A percentile compares a stretch with the other conserved stretches of the same genome.
These are phyloP conservation scores for Drosophila nr. perissopoda DNA, from an alignment of 2,888 invertebrate genomes.

Conservation along the genomic window DNA sequence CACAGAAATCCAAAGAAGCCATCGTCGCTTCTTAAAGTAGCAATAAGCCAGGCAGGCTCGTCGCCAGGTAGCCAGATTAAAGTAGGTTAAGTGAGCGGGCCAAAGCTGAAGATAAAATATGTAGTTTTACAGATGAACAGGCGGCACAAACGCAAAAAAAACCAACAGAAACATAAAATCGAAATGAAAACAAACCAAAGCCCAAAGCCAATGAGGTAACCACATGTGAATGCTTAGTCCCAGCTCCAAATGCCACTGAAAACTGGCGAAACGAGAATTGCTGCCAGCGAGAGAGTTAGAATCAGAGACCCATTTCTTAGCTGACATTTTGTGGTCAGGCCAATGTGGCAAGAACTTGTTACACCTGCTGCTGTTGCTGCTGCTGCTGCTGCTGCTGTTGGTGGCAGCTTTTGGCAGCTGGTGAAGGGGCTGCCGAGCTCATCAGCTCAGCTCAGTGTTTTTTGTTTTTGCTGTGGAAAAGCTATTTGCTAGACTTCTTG, in stretches of 20 bases:
- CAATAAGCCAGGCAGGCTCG: constrained; percentile 24
- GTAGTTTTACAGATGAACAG: constrained; percentile 59
- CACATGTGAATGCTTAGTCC: constrained; percentile 58
- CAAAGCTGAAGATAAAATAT: constrained; percentile 59
- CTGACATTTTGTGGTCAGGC: constrained; percentile 73
- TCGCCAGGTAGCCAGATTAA: constrained; percentile 63
- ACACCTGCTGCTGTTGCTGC: constrained; percentile 68
- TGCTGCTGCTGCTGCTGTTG: constrained; percentile 1
- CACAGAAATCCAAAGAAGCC: constrained; percentile 18
- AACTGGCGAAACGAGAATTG: constrained; percentile 64
- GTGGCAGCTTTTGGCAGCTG: constrained; percentile 15
- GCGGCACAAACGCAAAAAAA: constrained; percentile 18
- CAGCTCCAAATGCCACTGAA: constrained; percentile 31
- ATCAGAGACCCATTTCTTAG: constrained; percentile 71
- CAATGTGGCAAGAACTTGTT: constrained; percentile 75
- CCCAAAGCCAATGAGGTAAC: constrained; percentile 74
- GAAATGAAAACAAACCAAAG: constrained; percentile 67
- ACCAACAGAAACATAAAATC: constrained; percentile 46
- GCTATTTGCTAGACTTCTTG: constrained; percentile 48
- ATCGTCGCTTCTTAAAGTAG: constrained; percentile 18
- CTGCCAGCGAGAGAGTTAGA: constrained; percentile 39
- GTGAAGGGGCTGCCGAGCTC: constrained; percentile 32
- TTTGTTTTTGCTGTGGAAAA: constrained; percentile 9
- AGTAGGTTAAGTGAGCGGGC: constrained; percentile 77
- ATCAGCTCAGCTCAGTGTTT: constrained; percentile 29